These are phyloP conservation scores for Calliphora vomitoria DNA, from an alignment of 2,888 invertebrate genomes.

Conservation along the genomic window DNA sequence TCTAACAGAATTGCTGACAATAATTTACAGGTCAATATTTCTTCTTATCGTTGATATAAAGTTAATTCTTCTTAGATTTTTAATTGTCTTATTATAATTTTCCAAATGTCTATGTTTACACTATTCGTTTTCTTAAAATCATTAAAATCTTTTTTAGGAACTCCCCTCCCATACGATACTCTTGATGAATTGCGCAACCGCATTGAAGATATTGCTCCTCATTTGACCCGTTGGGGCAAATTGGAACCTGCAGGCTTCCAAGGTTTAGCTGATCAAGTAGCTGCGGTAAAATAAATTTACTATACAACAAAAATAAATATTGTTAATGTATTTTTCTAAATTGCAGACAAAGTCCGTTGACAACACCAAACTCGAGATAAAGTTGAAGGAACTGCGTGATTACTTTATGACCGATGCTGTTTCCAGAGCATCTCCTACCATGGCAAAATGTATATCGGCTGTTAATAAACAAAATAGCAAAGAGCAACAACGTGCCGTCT, in stretches of 20 bases:
- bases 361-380: constrained; percentile 88
- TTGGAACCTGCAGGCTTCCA: constrained; percentile 94
- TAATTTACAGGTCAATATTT: no score
- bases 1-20: no score
- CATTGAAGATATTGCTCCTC: constrained; percentile 94
- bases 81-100: no score
- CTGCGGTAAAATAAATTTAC: constrained; percentile 85
- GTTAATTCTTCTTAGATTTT: no score
- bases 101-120: no score
- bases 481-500: constrained; percentile 77
- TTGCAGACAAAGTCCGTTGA: constrained; percentile 85
- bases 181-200: constrained; percentile 93
- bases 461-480: constrained; percentile 87
- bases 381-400: constrained; percentile 91
- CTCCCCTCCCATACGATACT: constrained; percentile 93
- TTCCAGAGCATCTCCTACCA: constrained; percentile 97
- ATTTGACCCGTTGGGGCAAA: constrained; percentile 93
- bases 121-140: no score
- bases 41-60: no score
- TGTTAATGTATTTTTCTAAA: constrained; percentile 6
- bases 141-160: constrained; percentile 82
- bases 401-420: constrained; percentile 98
- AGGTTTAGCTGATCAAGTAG: constrained; percentile 91
- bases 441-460: constrained; percentile 99
- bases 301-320: neutral